Conservation (phyloP, 2,113 vertebrate genomes). For the Triplophysa dalaica region DNA sequence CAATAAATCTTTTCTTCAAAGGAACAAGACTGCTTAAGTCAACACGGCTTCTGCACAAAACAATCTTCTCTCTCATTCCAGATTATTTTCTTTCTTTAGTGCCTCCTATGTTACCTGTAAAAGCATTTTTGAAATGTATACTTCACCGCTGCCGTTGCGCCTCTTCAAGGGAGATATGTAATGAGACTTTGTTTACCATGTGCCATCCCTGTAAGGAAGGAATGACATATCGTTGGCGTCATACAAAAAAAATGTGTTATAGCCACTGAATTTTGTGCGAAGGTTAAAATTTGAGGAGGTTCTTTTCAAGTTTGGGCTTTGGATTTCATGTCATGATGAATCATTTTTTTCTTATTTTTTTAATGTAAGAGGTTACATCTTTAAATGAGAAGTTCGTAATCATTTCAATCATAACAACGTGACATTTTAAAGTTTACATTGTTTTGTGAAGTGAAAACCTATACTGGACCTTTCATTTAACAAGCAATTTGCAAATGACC, state of each 20-base stretch:
- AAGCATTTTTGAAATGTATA: constrained; percentile 32
- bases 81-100: constrained; percentile 24
- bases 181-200: constrained; percentile 44
- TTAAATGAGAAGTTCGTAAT: too few relatives aligned
- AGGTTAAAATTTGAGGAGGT: background rate
- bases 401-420: too few relatives aligned
- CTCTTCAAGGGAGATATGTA: constrained; percentile 34
- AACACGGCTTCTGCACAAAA: background rate
- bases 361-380: too few relatives aligned
- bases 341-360: background rate
- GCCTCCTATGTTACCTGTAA: constrained; percentile 25
- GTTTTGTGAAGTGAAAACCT: too few relatives aligned
- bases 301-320: background rate
- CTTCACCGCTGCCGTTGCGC: constrained; percentile 19
- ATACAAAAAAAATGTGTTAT: constrained; percentile 6
- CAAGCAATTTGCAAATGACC: too few relatives aligned
- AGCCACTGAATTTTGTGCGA: background rate
- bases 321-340: background rate
- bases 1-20: constrained; percentile 3
- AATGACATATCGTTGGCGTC: constrained; percentile 13
- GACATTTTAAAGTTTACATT: too few relatives aligned
- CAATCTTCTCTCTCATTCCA: constrained; percentile 18
- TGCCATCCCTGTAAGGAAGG: constrained; percentile 28
- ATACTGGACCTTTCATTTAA: too few relatives aligned
- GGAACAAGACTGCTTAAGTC: constrained; percentile 4